Conservation (phyloP, 2,888 invertebrate genomes). For the Amphiduros pacificus region DNA sequence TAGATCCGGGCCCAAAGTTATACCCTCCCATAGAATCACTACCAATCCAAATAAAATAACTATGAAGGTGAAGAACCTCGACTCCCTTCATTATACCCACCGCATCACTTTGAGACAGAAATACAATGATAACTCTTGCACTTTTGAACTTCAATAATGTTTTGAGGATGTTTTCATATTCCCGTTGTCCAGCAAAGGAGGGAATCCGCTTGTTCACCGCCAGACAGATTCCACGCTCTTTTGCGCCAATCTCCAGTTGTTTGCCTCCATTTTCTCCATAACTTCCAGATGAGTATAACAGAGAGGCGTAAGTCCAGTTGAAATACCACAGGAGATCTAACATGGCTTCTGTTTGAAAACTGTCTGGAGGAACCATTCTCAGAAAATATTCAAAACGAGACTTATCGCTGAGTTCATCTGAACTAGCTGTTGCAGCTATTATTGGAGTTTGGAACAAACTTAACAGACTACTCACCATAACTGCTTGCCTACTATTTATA, state of each 20-base stretch:
- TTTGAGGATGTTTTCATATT: neutral
- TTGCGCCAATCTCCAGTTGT: neutral
- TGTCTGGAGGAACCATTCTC: slow-evolving; percentile 17
- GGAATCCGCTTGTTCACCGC: neutral
- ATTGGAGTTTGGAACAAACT: slow-evolving; percentile 6
- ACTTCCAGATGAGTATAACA: neutral
- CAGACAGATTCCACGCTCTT: neutral
- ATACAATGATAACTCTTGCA: neutral
- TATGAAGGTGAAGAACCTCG: neutral
- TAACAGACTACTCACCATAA: slow-evolving; percentile 1
- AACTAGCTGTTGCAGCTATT: slow-evolving; percentile 4
- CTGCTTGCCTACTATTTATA: neutral
- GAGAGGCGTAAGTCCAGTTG: neutral
- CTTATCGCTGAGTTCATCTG: slow-evolving; percentile 17
- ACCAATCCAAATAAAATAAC: neutral
- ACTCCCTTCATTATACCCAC: too few species aligned
- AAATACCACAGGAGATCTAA: neutral
- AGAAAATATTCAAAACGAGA: slow-evolving; percentile 6
- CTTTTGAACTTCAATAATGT: neutral
- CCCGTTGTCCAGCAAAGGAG: neutral
- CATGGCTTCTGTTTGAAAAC: neutral
- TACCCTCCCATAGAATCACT: neutral
- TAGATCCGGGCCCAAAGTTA: neutral
- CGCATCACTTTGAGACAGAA: too few species aligned
- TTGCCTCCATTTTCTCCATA: slow-evolving; percentile 1